A percentile compares a stretch with the other conserved stretches of the same genome.
Conservation (phyloP, 1,140 invertebrate genomes). For the Nymphalis io region DNA sequence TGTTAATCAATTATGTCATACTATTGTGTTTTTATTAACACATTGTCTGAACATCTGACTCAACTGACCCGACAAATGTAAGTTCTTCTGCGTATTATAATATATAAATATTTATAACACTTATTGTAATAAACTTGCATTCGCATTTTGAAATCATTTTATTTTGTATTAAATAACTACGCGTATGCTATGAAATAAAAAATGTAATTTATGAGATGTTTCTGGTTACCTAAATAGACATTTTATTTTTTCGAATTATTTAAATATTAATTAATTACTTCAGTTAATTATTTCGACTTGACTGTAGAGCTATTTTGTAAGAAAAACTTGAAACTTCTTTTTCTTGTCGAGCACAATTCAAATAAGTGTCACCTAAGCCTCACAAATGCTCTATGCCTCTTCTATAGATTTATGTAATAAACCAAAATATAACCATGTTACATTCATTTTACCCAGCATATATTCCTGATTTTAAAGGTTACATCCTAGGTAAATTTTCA, state of each 20-base stretch:
- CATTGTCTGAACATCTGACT: slow-evolving; percentile 1
- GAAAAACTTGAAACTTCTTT: too few relatives aligned
- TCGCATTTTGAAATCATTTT: background rate
- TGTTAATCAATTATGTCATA: slow-evolving; percentile 18
- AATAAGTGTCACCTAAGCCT: too few relatives aligned
- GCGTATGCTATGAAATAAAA: too few relatives aligned
- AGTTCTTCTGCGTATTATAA: slow-evolving; percentile 10
- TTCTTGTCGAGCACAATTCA: too few relatives aligned
- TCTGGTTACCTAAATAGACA: background rate
- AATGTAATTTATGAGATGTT: too few relatives aligned
- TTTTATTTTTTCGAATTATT: background rate
- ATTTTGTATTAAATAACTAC: background rate
- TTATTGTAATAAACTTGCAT: background rate
- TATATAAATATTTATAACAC: slow-evolving; percentile 9
- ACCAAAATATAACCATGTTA: background rate
- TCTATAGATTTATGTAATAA: background rate
- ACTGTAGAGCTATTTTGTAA: too few relatives aligned
- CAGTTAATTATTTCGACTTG: too few relatives aligned
- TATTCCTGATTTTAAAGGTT: too few relatives aligned
- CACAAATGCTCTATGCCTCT: too few relatives aligned
- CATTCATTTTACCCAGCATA: too few relatives aligned
- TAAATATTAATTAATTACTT: too few relatives aligned
- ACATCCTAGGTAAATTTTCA: too few relatives aligned
- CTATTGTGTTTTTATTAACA: slow-evolving; percentile 10
- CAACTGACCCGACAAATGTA: background rate